A percentile compares a stretch with the other conserved stretches of the same genome.
Evolutionary conservation across 2,113 vertebrate species (phyloP).

Genomic region (Pseudorectes ferrugineus): DNA sequence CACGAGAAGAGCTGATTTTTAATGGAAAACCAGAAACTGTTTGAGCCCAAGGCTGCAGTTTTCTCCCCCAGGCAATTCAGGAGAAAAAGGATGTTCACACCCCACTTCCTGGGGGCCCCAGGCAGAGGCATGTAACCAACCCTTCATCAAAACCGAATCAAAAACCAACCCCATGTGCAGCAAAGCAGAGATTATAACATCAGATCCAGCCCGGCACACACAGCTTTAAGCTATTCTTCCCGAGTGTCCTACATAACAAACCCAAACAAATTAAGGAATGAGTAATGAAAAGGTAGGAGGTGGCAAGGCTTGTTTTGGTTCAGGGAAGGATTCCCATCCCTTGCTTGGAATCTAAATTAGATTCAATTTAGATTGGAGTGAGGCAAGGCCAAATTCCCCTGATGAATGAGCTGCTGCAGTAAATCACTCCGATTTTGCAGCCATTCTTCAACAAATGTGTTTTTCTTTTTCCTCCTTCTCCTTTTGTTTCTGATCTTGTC

Average conservation of each 20-base stretch:
- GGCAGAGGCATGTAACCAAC: not conserved
- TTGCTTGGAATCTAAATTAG: conserved; percentile 54
- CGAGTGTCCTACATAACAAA: conserved; percentile 60
- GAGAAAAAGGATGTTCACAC: not conserved
- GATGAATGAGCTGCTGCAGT: conserved; percentile 16
- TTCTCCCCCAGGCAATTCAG: not conserved
- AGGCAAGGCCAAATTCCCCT: conserved; percentile 12
- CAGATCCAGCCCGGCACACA: not conserved
- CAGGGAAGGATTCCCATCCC: conserved; percentile 54
- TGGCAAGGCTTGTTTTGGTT: conserved; percentile 61
- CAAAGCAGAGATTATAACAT: not conserved
- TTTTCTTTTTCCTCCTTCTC: not conserved
- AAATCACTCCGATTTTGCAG: not conserved
- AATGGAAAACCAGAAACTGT: not conserved
- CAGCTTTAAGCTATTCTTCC: conserved; percentile 55
- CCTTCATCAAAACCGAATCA: not conserved
- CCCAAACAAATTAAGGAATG: conserved; percentile 66
- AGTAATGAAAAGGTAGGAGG: conserved; percentile 61
- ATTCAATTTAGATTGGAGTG: conserved; percentile 29
- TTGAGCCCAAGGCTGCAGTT: not conserved
- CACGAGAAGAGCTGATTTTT: not conserved
- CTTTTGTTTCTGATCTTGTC: not conserved
- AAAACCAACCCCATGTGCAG: not conserved
- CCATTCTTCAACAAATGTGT: not conserved
- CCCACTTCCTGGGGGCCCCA: not conserved